Base-by-base conservation (phyloP, 2,113 vertebrate species). In the Sitta europaea region DNA sequence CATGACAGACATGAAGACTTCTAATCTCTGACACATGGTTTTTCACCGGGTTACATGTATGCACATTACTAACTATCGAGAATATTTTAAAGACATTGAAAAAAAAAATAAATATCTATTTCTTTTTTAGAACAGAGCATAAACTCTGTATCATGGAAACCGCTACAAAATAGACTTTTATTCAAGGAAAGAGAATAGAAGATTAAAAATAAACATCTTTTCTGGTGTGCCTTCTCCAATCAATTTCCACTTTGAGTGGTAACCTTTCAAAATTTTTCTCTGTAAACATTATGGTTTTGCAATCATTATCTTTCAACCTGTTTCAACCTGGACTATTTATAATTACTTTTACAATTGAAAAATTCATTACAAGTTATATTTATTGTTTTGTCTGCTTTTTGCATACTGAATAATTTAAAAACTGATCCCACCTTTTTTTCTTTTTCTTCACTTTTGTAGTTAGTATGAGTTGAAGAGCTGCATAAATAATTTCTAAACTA, bases 371-470 rank as follows among this genome's bases (percentile, higher is more conserved):
- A 70, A 81, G 6, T 50, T 61, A n/a, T 70, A 65, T 43, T 53
- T 87, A 6, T 23, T 43, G 3, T 4, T 92, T 80, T 83, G 8
- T 8, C 12, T 59, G 7, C 1, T 35, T 54, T 35, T 54, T 75
- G 1, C 4, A 7, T 75, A 71, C 63, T 14, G 2, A 72, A 68
- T 35, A 5, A 11, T 62, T 71, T 74, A 7, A 17, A 79, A 51
- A 21, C 2, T 43, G 8, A 25, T 24, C 11, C 8, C 38, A 48
- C 5, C 0, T 10, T 24, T 67, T 80, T 33, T 42, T 11, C 5
- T 51, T n/a, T 22, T 25, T 73, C 15, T 50, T 5, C 10, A 23
- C 2, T 51, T 79, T 72, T 58, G 5, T 42, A 66, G 8, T 48
- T 57, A 80, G 1, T 27, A 58, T 76, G 86, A 66, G 12, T 7